phyloP scores from a whole-genome alignment of 2,797 vertebrate genomes.

The Enteromius paludinosus region DNA sequence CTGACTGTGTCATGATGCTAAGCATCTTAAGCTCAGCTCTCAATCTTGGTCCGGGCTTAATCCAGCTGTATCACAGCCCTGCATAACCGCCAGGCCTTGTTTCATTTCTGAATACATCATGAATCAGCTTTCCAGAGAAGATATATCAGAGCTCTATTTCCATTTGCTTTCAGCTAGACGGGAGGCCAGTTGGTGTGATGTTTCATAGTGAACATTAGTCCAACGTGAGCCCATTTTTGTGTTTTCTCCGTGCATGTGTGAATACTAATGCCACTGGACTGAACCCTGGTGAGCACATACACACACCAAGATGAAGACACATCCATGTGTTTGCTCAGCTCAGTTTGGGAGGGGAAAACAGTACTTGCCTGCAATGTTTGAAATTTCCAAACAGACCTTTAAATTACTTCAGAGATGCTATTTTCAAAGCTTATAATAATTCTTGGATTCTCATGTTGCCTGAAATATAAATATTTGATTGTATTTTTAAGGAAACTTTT shows the following conservation, averaged over 20 bases:
- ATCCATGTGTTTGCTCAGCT: constrained; percentile 50
- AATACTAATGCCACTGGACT: constrained; percentile 32
- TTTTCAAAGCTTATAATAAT: constrained; percentile 76
- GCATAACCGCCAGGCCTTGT: constrained; percentile 30
- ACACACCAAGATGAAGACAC: constrained; percentile 20
- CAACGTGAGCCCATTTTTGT: background rate
- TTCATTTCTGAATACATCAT: constrained; percentile 21
- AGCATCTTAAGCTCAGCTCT: constrained; percentile 48
- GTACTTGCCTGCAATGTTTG: constrained; percentile 78
- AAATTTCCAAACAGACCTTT: constrained; percentile 73
- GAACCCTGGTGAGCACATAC: constrained; percentile 41
- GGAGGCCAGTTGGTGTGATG: background rate
- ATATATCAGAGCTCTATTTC: constrained; percentile 21
- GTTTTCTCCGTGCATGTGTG: constrained; percentile 38
- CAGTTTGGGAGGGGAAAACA: constrained; percentile 51
- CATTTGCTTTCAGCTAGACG: constrained; percentile 11
- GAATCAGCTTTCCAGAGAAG: constrained; percentile 24
- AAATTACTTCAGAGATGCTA: constrained; percentile 79
- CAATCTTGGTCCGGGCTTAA: constrained; percentile 29
- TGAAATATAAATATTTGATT: constrained; percentile 73
- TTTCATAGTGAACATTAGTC: constrained; percentile 12
- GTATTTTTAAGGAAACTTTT: constrained; percentile 84
- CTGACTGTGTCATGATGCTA: constrained; percentile 58
- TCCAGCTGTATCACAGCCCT: constrained; percentile 38
- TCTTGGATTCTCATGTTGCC: constrained; percentile 77